These are phyloP conservation scores for Oscheius sp. DNA, from an alignment of 2,888 invertebrate species.

Conservation along the genomic window DNA sequence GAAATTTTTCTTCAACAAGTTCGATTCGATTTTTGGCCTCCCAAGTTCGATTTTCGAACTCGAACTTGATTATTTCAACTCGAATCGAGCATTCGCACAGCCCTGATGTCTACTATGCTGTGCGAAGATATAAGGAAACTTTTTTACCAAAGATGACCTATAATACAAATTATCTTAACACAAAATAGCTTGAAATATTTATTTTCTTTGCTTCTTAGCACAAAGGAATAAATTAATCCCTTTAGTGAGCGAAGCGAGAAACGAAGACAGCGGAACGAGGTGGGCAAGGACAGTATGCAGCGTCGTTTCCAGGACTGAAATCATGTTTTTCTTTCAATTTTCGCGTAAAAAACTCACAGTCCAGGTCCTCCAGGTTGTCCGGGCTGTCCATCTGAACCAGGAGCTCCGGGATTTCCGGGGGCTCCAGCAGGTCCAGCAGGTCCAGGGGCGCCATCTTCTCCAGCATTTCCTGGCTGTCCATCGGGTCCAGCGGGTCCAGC, in stretches of 20 bases:
- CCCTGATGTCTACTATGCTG: no score
- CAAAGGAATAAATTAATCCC: no score
- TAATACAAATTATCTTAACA: no score
- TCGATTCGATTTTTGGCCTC: no score
- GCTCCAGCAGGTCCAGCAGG: slow-evolving; percentile 56
- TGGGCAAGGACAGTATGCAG: slow-evolving; percentile 57
- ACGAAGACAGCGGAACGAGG: slow-evolving; percentile 54
- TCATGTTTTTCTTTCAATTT: not conserved
- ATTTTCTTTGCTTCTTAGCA: no score
- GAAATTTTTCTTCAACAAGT: no score
- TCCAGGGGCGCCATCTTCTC: slow-evolving; percentile 54
- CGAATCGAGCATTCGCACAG: no score
- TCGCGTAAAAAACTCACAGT: slow-evolving; percentile 5
- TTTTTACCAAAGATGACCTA: no score
- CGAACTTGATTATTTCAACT: no score
- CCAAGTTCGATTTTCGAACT: no score
- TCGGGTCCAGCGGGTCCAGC: slow-evolving; percentile 56
- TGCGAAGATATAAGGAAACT: no score
- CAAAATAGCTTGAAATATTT: no score
- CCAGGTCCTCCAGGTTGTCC: slow-evolving; percentile 42
- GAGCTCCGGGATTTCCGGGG: slow-evolving; percentile 56
- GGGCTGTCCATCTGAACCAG: slow-evolving; percentile 50
- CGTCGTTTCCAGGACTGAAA: slow-evolving; percentile 42
- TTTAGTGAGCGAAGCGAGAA: slow-evolving; percentile 38
- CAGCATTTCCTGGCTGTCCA: slow-evolving; percentile 55